Evolutionary conservation across 2,888 invertebrate genomes (phyloP).

Genomic region (Zaprionus lineosus): DNA sequence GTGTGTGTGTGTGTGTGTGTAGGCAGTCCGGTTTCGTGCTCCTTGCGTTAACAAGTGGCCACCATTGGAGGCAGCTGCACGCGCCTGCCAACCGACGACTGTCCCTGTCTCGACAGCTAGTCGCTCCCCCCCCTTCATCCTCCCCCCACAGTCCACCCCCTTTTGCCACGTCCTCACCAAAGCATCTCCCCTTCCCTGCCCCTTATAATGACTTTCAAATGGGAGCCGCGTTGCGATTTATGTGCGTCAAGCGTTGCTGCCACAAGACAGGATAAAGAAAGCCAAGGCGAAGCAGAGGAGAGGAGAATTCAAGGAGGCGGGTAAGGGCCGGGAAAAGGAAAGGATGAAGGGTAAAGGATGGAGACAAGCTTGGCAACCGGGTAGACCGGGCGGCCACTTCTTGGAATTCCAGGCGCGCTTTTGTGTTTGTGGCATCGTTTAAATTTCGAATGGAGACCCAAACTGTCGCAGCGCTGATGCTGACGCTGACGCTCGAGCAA

Average conservation of each 20-base stretch:
- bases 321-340: neutral
- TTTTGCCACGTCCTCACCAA: too few species aligned
- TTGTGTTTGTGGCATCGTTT: constrained; percentile 64
- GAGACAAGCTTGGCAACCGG: constrained; percentile 41
- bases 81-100: constrained; percentile 65
- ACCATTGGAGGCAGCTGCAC: constrained; percentile 66
- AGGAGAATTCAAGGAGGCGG: neutral
- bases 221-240: constrained; percentile 74
- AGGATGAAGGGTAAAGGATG: neutral
- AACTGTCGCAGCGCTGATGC: constrained; percentile 68
- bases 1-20: too few species aligned
- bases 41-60: constrained; percentile 75
- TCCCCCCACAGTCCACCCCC: neutral
- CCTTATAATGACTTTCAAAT: constrained; percentile 74
- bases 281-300: neutral
- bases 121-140: neutral
- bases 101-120: too few species aligned
- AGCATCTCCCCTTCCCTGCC: constrained; percentile 8
- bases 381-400: constrained; percentile 66
- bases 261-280: constrained; percentile 8
- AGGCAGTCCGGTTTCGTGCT: constrained; percentile 71
- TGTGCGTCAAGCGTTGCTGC: constrained; percentile 63
- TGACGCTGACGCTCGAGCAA: constrained; percentile 57
- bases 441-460: constrained; percentile 67
- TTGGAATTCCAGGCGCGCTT: constrained; percentile 72